Percentiles rank a stretch among this genome's conserved stretches.
Conservation (phyloP, 2,888 invertebrate species). For the Zaprionus obscuricornis region DNA sequence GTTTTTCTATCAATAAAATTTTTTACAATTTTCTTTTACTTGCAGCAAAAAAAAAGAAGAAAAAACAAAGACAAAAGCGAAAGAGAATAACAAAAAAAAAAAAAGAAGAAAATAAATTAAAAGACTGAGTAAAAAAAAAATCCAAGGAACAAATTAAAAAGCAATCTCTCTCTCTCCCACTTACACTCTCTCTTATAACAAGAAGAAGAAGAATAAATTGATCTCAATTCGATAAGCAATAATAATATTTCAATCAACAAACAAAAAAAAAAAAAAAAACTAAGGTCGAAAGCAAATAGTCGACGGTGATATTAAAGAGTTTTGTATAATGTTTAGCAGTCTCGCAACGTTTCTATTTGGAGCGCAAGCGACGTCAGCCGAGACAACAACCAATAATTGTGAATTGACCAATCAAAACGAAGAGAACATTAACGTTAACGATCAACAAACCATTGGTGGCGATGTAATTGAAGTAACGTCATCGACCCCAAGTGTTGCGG, state of each 20-base stretch:
- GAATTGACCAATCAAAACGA: constrained; percentile 52
- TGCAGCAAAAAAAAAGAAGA: constrained; percentile 1
- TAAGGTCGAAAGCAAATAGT: constrained; percentile 6
- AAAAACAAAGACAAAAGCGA: neutral
- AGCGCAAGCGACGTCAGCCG: constrained; percentile 80
- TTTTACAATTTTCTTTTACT: constrained; percentile 9
- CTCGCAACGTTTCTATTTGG: constrained; percentile 86
- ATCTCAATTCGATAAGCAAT: constrained; percentile 67
- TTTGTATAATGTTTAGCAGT: constrained; percentile 86
- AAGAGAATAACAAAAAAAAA: constrained; percentile 27
- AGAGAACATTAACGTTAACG: constrained; percentile 37
- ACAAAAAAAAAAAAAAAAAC: constrained; percentile 1
- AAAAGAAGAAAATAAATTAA: constrained; percentile 45
- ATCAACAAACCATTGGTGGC: too few species aligned
- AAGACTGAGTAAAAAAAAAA: constrained; percentile 65
- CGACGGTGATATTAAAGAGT: too few species aligned
- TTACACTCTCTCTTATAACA: constrained; percentile 1
- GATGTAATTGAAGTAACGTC: constrained; percentile 78
- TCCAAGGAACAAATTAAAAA: constrained; percentile 49
- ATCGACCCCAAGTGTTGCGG: constrained; percentile 80
- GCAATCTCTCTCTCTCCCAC: constrained; percentile 3
- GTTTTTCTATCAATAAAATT: constrained; percentile 8
- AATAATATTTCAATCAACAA: constrained; percentile 16
- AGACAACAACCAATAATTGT: constrained; percentile 44
- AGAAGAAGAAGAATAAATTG: constrained; percentile 40